phyloP scores from a whole-genome alignment of 2,797 vertebrate genomes.

The Loris lydekkerianus region DNA sequence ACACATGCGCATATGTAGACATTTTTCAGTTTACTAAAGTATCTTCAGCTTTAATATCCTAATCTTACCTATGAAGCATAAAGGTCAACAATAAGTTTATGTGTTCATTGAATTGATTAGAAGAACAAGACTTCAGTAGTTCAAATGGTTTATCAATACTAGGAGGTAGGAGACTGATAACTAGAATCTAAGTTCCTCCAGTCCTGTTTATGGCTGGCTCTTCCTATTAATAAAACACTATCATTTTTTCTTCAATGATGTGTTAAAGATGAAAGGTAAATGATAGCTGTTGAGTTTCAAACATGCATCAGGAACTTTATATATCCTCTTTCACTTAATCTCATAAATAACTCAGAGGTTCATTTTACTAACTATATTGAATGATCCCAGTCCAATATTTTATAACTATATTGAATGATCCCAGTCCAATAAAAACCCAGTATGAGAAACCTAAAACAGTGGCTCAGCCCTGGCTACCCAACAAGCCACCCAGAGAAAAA shows the following conservation, averaged over 20 bases:
- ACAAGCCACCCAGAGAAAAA: background rate
- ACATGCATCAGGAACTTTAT: background rate
- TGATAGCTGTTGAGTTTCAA: background rate
- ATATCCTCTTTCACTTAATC: background rate
- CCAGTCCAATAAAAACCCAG: background rate
- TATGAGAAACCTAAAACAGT: background rate
- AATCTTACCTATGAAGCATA: background rate
- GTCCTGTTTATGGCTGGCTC: background rate
- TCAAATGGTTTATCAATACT: background rate
- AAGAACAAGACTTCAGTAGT: background rate
- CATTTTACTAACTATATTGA: background rate
- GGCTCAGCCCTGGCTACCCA: background rate
- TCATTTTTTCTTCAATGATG: background rate
- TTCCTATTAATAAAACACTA: background rate
- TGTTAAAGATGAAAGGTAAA: background rate
- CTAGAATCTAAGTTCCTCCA: background rate
- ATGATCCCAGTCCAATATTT: background rate
- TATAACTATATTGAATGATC: background rate
- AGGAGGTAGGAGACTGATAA: background rate
- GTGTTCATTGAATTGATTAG: background rate
- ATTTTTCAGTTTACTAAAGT: constrained; percentile 6
- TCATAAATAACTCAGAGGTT: background rate
- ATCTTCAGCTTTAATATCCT: background rate
- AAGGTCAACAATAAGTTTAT: background rate
- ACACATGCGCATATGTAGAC: background rate